Evolutionary conservation across 2,113 vertebrate genomes (phyloP), one percentile per base, ranked within the genome.

Genomic region (Brienomyrus brachyistius): DNA sequence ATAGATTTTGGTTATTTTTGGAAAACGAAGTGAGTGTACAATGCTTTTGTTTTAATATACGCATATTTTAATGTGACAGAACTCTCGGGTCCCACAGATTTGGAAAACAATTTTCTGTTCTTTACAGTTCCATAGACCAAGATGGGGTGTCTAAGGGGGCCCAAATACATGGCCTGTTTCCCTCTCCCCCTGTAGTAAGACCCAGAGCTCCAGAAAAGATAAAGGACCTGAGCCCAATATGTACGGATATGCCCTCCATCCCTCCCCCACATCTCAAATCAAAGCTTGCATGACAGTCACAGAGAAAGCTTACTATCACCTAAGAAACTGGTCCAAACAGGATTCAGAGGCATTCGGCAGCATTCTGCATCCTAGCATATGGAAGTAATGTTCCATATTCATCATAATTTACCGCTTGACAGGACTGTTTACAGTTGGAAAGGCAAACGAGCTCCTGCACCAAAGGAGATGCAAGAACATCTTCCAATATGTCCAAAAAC

Each of bases 381-480:
- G 52, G 43, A 70, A 88, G 50, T 89, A 88, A 90, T 91, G 90
- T 91, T 90, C 74, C 82, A 88, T 91, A 92, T 90, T 89, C 52
- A 45, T 92, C 90, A 88, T 89, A 88, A 91, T 91, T 91, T 90
- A 70, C 47, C 23, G 27, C 83, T 74, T 90, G 83, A 87, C 82
- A 52, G 54, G 85, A 70, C 47, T 70, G n/a, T 70, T 70, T 70
- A 70, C 62, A 70, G n/a, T 31, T 70, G 62, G n/a, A 70, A 70
- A 50, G 83, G 84, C 84, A 86, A 86, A 86, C 2, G 48, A 86
- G 83, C 83, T 70, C 62, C n/a, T 31, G n/a, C 62, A 70, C 62
- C 62, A 70, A 66, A 66, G 62, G 62, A 3, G 3, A 31, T 31
- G 62, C 62, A 70, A 27, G 27, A 70, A 70, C 27, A 70, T 70